Evolutionary conservation across 2,888 invertebrate genomes (phyloP).

Genomic region (Acrocera orbiculus): DNA sequence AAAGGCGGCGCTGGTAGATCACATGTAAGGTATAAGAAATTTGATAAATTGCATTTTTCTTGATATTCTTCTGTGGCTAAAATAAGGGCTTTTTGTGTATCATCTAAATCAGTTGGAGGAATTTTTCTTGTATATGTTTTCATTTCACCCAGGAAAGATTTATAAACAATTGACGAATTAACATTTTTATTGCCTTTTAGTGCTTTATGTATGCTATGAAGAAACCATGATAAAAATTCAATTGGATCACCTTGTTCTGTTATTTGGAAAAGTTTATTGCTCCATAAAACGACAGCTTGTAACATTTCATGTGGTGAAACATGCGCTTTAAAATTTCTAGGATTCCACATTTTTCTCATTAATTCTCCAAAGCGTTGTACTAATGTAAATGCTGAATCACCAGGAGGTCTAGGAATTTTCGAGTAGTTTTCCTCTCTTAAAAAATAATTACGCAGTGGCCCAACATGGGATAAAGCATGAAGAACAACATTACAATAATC

Average conservation of each 20-base stretch:
- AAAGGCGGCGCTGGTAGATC: slow-evolving; percentile 94
- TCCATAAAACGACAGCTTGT: slow-evolving; percentile 93
- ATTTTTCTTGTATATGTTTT: slow-evolving; percentile 81
- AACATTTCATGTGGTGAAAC: slow-evolving; percentile 99
- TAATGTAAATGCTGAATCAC: slow-evolving; percentile 80
- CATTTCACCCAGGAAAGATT: slow-evolving; percentile 86
- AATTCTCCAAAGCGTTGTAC: slow-evolving; percentile 87
- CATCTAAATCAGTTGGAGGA: slow-evolving; percentile 80
- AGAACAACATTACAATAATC: slow-evolving; percentile 99
- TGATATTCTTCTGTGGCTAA: slow-evolving; percentile 70
- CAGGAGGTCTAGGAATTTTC: slow-evolving; percentile 77
- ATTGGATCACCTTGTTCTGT: slow-evolving; percentile 97
- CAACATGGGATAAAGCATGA: slow-evolving; percentile 86
- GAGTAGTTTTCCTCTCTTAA: slow-evolving; percentile 85
- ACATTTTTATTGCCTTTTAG: slow-evolving; percentile 80
- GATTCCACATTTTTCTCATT: slow-evolving; percentile 96
- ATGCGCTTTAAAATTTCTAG: slow-evolving; percentile 95
- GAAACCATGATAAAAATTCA: slow-evolving; percentile 94
- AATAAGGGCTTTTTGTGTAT: slow-evolving; percentile 66
- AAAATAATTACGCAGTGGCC: slow-evolving; percentile 88
- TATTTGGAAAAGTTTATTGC: slow-evolving; percentile 93
- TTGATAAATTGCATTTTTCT: slow-evolving; percentile 73
- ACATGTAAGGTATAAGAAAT: slow-evolving; percentile 91
- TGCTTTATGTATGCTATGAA: slow-evolving; percentile 88
- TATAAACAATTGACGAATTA: slow-evolving; percentile 83